These are phyloP conservation scores for Harpalus rubripes DNA, from an alignment of 2,888 invertebrate species.

Conservation along the genomic window DNA sequence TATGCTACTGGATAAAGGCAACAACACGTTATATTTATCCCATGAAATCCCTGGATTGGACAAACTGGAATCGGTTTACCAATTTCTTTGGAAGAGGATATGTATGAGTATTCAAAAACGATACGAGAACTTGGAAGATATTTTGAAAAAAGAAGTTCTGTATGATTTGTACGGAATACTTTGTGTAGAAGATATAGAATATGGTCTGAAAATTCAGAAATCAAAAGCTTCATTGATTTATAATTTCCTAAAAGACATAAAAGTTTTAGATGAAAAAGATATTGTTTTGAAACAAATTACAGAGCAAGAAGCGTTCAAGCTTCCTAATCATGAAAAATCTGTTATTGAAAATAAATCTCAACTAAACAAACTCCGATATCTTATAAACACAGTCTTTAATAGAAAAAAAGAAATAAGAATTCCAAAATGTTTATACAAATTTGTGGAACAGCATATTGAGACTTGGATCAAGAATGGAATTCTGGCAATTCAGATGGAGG, in stretches of 20 bases:
- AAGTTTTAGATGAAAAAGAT: conserved; percentile 61
- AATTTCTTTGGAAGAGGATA: conserved; percentile 73
- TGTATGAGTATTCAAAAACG: conserved; percentile 60
- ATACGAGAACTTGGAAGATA: conserved; percentile 66
- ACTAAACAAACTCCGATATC: conserved; percentile 67
- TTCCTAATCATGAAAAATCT: neutral
- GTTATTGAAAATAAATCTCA: conserved; percentile 62
- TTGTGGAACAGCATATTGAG: conserved; percentile 71
- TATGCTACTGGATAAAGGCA: conserved; percentile 76
- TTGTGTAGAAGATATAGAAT: conserved; percentile 69
- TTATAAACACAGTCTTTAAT: conserved; percentile 69
- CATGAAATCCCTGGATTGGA: conserved; percentile 74
- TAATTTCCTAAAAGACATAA: conserved; percentile 67
- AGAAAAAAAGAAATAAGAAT: conserved; percentile 69
- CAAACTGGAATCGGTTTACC: conserved; percentile 73
- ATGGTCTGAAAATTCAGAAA: conserved; percentile 68
- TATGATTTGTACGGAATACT: conserved; percentile 69
- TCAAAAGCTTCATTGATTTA: conserved; percentile 67
- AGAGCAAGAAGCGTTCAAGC: conserved; percentile 5
- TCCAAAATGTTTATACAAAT: conserved; percentile 70
- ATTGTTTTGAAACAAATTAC: conserved; percentile 63
- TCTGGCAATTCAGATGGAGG: conserved; percentile 71
- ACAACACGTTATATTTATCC: conserved; percentile 75
- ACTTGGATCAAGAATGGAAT: conserved; percentile 72
- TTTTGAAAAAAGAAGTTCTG: conserved; percentile 69